These are phyloP conservation scores for Drosophila seguyi DNA, from an alignment of 1,140 invertebrate genomes.

Conservation along the genomic window DNA sequence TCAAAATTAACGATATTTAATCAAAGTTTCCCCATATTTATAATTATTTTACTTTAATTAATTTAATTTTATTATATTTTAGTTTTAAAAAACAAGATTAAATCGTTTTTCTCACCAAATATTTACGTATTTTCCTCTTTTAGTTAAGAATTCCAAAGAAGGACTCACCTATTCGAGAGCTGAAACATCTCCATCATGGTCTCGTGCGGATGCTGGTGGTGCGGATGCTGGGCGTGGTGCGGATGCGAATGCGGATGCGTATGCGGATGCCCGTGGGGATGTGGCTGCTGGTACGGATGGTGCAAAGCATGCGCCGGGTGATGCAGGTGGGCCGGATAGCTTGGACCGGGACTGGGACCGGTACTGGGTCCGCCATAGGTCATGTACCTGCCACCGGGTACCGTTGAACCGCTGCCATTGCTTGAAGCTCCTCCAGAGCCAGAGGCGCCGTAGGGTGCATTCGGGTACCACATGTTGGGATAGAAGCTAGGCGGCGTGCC, in stretches of 20 bases:
- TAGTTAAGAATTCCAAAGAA: no score
- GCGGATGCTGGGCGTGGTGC: constrained; percentile 45
- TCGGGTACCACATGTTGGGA: constrained; percentile 83
- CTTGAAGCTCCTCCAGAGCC: constrained; percentile 25
- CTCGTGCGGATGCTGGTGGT: constrained; percentile 70
- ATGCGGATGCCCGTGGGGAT: constrained; percentile 37
- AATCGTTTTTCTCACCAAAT: no score
- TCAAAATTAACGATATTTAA: no score
- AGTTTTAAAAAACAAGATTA: no score
- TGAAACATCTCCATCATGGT: constrained; percentile 84
- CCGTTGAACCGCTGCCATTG: constrained; percentile 3
- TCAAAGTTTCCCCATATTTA: no score
- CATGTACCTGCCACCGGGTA: constrained; percentile 18
- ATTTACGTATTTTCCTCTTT: no score
- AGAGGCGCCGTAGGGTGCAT: constrained; percentile 64
- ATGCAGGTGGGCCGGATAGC: constrained; percentile 30
- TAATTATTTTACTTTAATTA: no score
- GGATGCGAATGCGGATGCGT: constrained; percentile 35
- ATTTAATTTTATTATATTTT: no score
- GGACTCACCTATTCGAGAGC: constrained; percentile 81
- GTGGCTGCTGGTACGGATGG: constrained; percentile 40
- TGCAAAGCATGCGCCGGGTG: constrained; percentile 21
- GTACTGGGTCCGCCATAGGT: constrained; percentile 18
- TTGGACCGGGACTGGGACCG: constrained; percentile 12
- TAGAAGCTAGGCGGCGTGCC: constrained; percentile 51